Evolutionary conservation across 2,113 vertebrate genomes (phyloP), one percentile per base, ranked within the genome.

Genomic region (Tapirus terrestris): DNA sequence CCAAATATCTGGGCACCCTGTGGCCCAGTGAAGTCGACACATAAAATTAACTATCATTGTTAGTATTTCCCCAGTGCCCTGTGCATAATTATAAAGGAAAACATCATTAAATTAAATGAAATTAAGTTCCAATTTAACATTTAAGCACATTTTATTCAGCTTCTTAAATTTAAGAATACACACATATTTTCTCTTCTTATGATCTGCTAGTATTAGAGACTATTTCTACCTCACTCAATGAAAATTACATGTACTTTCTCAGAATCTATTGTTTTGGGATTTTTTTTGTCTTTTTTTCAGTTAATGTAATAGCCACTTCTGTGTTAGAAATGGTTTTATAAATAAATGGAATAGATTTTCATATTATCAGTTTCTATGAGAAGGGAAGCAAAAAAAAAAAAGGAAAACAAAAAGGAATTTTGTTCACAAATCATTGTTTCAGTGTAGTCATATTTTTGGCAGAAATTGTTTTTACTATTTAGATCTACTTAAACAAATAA

Each of bases 301-400:
- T 79, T 73, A 67, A 68, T 48, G 3, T 75, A 48, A 61, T 56
- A 72, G n/a, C 8, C 17, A 31, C 36, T 96, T 87, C 70, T 11
- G 2, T 16, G 7, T 36, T 80, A 48, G 27, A 67, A 84, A n/a
- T 79, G 17, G 51, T 67, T 80, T 94, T 65, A 51, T 48, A 75
- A 91, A 72, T 39, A 91, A 82, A 65, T 83, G 39, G n/a, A 79
- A 77, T 79, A 65, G 11, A 96, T 60, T 85, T 91, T 95, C 39
- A 80, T 80, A 13, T 1, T 86, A 83, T 77, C 20, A 56, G 31
- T 91, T 87, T 88, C 17, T 77, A 63, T 67, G 17, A 89, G 67
- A 94, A 75, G 10, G 25, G 8, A 72, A 65, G 7, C 10, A 48
- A 77, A 88, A 43, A 29, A 39, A 39, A 20, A 23, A 29, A 27